Conservation (phyloP, 2,888 invertebrate species). For the Choristoneura rosaceana region DNA sequence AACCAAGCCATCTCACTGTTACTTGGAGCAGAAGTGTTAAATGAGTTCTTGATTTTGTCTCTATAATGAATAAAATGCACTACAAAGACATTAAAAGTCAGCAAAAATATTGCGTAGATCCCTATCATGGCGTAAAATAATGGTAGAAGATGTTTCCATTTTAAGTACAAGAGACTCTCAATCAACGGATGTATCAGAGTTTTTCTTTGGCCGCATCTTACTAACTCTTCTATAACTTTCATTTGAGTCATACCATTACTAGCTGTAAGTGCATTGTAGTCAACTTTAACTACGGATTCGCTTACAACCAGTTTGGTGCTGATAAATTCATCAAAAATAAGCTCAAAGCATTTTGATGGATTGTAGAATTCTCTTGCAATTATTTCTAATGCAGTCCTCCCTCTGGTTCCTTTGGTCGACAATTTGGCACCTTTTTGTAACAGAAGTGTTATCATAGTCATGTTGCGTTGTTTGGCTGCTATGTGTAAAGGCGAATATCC, state of each 20-base stretch:
- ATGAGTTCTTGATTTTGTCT: conserved; percentile 2
- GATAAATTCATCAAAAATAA: conserved; percentile 6
- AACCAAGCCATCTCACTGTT: background rate
- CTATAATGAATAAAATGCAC: conserved; percentile 3
- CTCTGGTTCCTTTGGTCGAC: conserved; percentile 1
- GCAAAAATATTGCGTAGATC: conserved; percentile 12
- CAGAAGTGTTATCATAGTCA: background rate
- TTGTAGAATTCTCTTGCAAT: conserved; percentile 9
- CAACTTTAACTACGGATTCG: background rate
- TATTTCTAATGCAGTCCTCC: conserved; percentile 7
- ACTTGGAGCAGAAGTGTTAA: background rate
- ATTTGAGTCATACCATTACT: background rate
- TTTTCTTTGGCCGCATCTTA: conserved; percentile 20
- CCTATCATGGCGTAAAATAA: conserved; percentile 3
- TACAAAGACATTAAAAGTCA: conserved; percentile 14
- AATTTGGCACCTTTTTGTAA: background rate
- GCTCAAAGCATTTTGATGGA: conserved; percentile 22
- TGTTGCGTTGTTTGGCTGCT: background rate
- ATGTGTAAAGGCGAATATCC: conserved; percentile 3
- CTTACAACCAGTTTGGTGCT: background rate
- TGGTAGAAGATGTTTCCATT: conserved; percentile 17
- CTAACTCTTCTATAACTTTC: conserved; percentile 25
- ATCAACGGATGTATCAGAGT: conserved; percentile 16
- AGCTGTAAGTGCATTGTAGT: conserved; percentile 11
- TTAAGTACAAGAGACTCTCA: conserved; percentile 22